These are phyloP conservation scores for Donacobius atricapilla DNA, from an alignment of 2,113 vertebrate species.

Conservation along the genomic window DNA sequence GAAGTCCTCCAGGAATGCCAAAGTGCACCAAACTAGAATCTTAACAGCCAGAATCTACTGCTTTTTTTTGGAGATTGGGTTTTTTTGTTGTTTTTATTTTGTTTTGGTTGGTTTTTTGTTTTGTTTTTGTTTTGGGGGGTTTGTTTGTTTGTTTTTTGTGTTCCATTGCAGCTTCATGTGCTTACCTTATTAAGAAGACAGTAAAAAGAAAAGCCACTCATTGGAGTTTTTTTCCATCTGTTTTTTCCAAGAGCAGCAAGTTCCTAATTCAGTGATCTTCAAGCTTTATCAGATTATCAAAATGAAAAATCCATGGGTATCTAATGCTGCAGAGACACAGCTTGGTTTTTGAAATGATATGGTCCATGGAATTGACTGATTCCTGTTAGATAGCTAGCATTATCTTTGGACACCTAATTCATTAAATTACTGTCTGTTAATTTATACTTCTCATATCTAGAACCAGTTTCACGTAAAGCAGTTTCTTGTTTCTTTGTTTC, in stretches of 20 bases:
- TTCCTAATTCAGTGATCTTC: background rate
- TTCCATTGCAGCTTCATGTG: background rate
- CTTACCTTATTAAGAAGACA: background rate
- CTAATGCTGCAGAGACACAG: background rate
- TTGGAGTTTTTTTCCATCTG: background rate
- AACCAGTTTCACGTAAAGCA: background rate
- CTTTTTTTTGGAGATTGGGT: too few relatives aligned
- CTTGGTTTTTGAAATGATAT: background rate
- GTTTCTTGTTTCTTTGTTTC: background rate
- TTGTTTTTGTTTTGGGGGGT: too few relatives aligned
- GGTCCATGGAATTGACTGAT: background rate
- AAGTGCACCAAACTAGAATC: background rate
- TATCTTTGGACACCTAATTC: background rate
- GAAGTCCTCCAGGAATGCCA: background rate
- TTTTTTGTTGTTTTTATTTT: too few relatives aligned
- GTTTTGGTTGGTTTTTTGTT: too few relatives aligned
- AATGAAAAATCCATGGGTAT: background rate
- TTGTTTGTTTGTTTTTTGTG: too few relatives aligned
- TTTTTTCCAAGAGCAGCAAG: background rate
- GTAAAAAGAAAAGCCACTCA: fast-evolving
- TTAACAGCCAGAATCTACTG: background rate
- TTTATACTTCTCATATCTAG: background rate
- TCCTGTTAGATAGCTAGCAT: background rate
- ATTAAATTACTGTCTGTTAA: background rate
- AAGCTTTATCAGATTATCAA: background rate